Conservation (phyloP, 2,797 vertebrate genomes). For the Halcyon badia region DNA sequence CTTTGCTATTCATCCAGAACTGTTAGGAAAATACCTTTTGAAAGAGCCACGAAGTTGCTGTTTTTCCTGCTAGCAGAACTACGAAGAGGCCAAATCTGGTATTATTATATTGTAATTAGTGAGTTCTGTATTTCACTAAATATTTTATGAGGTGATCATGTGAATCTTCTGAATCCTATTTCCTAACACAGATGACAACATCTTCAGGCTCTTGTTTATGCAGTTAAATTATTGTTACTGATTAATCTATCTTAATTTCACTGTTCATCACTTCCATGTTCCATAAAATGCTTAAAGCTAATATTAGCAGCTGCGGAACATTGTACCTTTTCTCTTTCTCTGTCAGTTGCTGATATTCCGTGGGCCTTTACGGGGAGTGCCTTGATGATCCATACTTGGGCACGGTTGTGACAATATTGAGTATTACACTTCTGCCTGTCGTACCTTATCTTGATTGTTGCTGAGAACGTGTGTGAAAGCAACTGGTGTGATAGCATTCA, state of each 20-base stretch:
- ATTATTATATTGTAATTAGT: not conserved
- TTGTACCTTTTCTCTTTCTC: not conserved
- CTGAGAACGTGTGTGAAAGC: not conserved
- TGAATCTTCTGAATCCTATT: not conserved
- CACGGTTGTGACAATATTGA: not conserved
- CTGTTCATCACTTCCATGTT: not conserved
- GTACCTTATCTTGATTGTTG: not conserved
- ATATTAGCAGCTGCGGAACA: not conserved
- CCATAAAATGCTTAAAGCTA: not conserved
- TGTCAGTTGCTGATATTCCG: not conserved
- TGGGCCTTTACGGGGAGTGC: not conserved
- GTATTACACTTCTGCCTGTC: not conserved
- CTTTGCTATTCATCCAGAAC: not conserved
- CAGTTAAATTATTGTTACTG: not conserved
- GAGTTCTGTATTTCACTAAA: not conserved
- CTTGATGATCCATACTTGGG: not conserved
- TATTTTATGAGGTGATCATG: not conserved
- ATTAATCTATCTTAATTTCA: not conserved
- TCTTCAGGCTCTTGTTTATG: not conserved
- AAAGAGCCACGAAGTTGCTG: not conserved
- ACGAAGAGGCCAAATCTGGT: not conserved
- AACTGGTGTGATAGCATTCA: not conserved
- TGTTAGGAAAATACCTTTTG: not conserved
- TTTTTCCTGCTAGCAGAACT: not conserved
- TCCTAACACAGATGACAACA: not conserved